Conservation (phyloP, 1,140 invertebrate genomes). For the Drosophila kohkoa region DNA sequence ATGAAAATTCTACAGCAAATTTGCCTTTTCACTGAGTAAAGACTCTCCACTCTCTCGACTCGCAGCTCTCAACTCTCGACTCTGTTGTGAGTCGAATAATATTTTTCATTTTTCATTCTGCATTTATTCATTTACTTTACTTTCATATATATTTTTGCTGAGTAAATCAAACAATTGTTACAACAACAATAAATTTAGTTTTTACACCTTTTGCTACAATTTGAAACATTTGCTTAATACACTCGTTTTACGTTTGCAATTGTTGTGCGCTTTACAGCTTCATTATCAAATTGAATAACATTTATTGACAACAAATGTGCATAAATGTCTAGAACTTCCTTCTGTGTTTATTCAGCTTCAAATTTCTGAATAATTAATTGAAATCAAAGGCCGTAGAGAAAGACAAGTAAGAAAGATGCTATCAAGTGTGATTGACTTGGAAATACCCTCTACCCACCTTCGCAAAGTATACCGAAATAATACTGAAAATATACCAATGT, state of each 20-base stretch:
- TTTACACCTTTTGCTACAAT: not conserved
- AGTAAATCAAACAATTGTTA: not conserved
- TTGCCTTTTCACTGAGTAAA: not conserved
- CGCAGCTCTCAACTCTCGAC: not conserved
- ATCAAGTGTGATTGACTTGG: too few species aligned
- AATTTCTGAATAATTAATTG: too few species aligned
- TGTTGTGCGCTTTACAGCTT: not conserved
- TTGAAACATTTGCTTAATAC: not conserved
- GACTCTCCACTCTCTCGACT: not conserved
- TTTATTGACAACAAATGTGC: not conserved
- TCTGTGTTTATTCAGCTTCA: too few species aligned
- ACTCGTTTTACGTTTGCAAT: not conserved
- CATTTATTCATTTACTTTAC: not conserved
- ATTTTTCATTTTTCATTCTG: not conserved
- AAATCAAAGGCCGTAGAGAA: not conserved
- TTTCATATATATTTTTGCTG: not conserved
- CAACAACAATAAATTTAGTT: not conserved
- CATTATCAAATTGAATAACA: not conserved
- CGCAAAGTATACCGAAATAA: too few species aligned
- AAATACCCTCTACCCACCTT: too few species aligned
- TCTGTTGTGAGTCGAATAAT: not conserved
- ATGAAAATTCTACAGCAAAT: conserved; percentile 11
- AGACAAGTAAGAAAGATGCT: too few species aligned
- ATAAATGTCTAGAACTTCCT: not conserved
- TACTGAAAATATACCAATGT: too few species aligned